Conservation (phyloP, 2,113 vertebrate species). For the Coregonus clupeaformis region DNA sequence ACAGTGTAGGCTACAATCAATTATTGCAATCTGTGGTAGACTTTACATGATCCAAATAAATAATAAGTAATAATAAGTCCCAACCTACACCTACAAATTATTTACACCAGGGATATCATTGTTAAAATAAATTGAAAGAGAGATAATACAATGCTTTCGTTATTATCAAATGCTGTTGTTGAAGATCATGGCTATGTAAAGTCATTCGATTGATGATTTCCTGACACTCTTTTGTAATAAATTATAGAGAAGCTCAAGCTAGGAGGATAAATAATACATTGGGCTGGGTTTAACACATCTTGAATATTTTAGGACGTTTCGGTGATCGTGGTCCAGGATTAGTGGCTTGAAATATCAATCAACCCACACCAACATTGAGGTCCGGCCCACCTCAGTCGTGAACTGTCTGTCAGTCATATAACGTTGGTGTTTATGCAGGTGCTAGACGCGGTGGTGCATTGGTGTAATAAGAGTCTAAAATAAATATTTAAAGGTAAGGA, state of each 20-base stretch:
- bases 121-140: neutral
- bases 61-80: no score
- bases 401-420: slow-evolving; percentile 52
- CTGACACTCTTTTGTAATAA: slow-evolving; percentile 45
- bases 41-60: no score
- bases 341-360: slow-evolving; percentile 36
- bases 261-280: slow-evolving; percentile 63
- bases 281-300: slow-evolving; percentile 11
- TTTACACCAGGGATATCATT: no score
- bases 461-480: slow-evolving; percentile 62
- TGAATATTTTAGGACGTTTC: slow-evolving; percentile 40
- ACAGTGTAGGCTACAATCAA: no score
- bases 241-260: slow-evolving; percentile 63
- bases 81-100: no score
- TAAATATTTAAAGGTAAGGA: slow-evolving; percentile 66
- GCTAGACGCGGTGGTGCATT: slow-evolving; percentile 64
- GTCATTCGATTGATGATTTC: slow-evolving; percentile 39
- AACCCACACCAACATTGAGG: fast-evolving
- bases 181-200: neutral
- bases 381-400: slow-evolving; percentile 44
- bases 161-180: neutral
- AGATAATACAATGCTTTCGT: neutral
- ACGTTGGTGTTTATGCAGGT: slow-evolving; percentile 65
- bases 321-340: slow-evolving; percentile 29
- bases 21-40: no score